These are phyloP conservation scores for Calyptommatus sinebrachiatus DNA, from an alignment of 2,113 vertebrate genomes.

Conservation along the genomic window DNA sequence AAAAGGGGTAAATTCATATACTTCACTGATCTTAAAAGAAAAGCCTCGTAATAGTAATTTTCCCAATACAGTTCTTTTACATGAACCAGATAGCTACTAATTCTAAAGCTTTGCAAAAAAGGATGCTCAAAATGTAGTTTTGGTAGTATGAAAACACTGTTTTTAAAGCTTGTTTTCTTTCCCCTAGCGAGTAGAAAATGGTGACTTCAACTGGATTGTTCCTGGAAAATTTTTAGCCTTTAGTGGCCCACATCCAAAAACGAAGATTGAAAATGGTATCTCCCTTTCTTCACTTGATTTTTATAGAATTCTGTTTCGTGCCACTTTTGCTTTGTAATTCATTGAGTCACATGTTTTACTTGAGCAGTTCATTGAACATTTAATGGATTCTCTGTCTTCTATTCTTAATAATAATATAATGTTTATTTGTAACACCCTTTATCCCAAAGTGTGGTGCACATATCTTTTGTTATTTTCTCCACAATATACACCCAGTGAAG, in stretches of 20 bases:
- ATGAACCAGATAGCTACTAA: not conserved
- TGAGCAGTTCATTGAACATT: not conserved
- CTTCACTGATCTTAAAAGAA: not conserved
- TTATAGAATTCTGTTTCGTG: not conserved
- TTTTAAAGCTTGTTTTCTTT: slow-evolving; percentile 16
- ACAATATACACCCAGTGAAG: too few species aligned
- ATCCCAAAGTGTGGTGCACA: too few species aligned
- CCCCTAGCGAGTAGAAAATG: slow-evolving; percentile 92
- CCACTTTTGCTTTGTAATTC: not conserved
- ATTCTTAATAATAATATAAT: too few species aligned
- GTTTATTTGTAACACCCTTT: too few species aligned
- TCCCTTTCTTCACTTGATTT: not conserved
- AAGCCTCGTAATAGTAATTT: slow-evolving; percentile 24
- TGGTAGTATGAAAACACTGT: not conserved
- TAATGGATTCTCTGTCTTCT: not conserved
- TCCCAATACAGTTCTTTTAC: not conserved
- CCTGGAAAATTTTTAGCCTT: slow-evolving; percentile 94
- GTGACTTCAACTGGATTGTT: slow-evolving; percentile 98
- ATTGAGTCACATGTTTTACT: not conserved
- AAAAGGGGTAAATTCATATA: not conserved
- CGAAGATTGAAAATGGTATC: slow-evolving; percentile 95
- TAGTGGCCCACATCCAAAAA: slow-evolving; percentile 96
- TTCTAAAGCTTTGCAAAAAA: slow-evolving; percentile 11
- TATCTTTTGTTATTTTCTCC: too few species aligned
- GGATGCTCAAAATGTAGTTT: not conserved